Evolutionary conservation across 1,140 invertebrate genomes (phyloP).

Genomic region (Pseudomyrmex sp.): DNA sequence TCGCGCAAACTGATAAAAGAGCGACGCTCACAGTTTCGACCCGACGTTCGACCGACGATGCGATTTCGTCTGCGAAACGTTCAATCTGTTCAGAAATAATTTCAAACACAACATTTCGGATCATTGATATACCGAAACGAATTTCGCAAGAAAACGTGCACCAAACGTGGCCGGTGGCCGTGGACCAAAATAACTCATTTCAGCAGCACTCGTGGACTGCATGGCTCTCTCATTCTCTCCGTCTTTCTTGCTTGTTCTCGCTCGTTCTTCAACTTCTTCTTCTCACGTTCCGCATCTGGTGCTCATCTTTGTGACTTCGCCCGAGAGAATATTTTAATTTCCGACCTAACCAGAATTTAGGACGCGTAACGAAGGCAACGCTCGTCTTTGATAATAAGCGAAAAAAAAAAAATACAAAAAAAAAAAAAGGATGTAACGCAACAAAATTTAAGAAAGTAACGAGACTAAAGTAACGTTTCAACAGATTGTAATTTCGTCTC

Average conservation of each 20-base stretch:
- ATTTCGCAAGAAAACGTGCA: constrained; percentile 76
- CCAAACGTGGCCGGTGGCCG: constrained; percentile 71
- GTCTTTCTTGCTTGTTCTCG: constrained; percentile 29
- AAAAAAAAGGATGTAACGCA: neutral
- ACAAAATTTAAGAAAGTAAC: neutral
- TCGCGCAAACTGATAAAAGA: too few species aligned
- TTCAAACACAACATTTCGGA: constrained; percentile 52
- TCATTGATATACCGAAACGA: constrained; percentile 73
- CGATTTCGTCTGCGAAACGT: constrained; percentile 21
- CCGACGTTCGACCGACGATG: neutral
- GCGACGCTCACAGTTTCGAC: too few species aligned
- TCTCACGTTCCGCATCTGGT: constrained; percentile 22
- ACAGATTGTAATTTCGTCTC: too few species aligned
- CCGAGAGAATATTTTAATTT: constrained; percentile 31
- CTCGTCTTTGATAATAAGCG: neutral
- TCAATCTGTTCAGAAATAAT: constrained; percentile 62
- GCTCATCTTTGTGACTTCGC: constrained; percentile 7
- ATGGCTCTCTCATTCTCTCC: constrained; percentile 61
- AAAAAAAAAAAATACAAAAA: neutral
- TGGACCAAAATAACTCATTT: constrained; percentile 74
- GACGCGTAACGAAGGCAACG: constrained; percentile 1
- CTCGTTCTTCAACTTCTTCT: constrained; percentile 14
- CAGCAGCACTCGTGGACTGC: constrained; percentile 63
- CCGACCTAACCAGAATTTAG: neutral
- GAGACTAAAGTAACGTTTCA: too few species aligned